A percentile compares a stretch with the other conserved stretches of the same genome.
Evolutionary conservation across 2,888 invertebrate species (phyloP).

Genomic region (Microctonus aethiopoides): DNA sequence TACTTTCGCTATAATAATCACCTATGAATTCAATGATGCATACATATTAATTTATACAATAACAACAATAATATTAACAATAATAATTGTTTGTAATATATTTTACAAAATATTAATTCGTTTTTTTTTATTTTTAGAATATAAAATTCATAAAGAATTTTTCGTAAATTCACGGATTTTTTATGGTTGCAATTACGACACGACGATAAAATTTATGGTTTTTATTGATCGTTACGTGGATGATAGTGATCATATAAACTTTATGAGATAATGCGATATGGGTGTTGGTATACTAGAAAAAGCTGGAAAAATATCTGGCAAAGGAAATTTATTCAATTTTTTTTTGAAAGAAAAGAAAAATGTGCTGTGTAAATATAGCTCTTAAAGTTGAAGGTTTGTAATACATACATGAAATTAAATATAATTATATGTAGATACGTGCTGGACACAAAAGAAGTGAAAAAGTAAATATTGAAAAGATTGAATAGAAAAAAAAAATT

Average conservation of each 20-base stretch:
- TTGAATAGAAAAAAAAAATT: not conserved
- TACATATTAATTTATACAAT: too few relatives aligned
- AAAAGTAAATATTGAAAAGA: not conserved
- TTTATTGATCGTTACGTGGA: constrained; percentile 33
- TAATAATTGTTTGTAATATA: too few relatives aligned
- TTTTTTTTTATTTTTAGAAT: too few relatives aligned
- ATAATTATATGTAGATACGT: not conserved
- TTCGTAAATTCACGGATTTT: constrained; percentile 11
- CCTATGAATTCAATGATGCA: not conserved
- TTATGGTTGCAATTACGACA: not conserved
- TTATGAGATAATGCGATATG: not conserved
- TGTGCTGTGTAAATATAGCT: not conserved
- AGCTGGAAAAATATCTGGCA: not conserved
- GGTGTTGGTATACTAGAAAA: not conserved
- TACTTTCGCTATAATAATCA: not conserved
- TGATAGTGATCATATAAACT: constrained; percentile 29
- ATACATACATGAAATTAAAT: too few relatives aligned
- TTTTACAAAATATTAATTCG: too few relatives aligned
- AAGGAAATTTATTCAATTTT: constrained; percentile 12
- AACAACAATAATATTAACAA: too few relatives aligned
- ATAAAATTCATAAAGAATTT: too few relatives aligned
- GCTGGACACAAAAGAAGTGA: not conserved
- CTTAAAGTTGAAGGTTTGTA: not conserved
- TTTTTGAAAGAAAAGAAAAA: not conserved
- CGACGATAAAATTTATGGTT: constrained; percentile 26